Evolutionary conservation across 2,888 invertebrate genomes (phyloP), one percentile per base, ranked within the genome.

Genomic region (Erebia palarica): DNA sequence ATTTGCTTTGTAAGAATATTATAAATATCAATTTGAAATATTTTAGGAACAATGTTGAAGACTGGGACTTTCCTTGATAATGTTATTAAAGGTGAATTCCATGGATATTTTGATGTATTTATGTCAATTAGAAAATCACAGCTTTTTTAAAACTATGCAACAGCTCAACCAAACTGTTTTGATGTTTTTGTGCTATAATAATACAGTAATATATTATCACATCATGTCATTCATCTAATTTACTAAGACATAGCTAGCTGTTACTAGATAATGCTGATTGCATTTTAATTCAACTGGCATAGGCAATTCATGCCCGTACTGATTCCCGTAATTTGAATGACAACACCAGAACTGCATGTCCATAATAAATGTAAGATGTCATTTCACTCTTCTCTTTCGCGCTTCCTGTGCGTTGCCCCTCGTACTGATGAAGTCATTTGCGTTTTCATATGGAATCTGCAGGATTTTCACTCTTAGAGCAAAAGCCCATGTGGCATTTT

Each of bases 21-120:
- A 21, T 58, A 64, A 21, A 13, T 42, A 58, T 5, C 9, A 57
- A 42, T 18, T 61, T 49, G 1, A 64, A 44, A 42, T 65, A 65
- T 75, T 75, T 63, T 70, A 75, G 75, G 75, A 66, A 70, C 60
- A 70, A 76, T 75, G 75, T 67, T 70, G 75, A 71, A 72, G 73
- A 68, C 72, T 70, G 75, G 75, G 69, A 73, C 71, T 69, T 70
- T 76, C 42, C 68, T 69, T 69, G 67, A 75, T 69, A 66, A 75
- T 75, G 75, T 73, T 69, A 71, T 71, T 18, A 73, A 73, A 75
- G 75, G 75, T 75, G 73, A 70, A 63, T 63, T 27, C 58, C 14
- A 57, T 47, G 57, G 21, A 58, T 59, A 27, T 51, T 68, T 47
- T 4, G 16, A 16, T 9, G 42, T 14, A 21, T 13, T 18, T 42